Conservation (phyloP, 2,888 invertebrate genomes). For the Flabesymbios commensalis region DNA sequence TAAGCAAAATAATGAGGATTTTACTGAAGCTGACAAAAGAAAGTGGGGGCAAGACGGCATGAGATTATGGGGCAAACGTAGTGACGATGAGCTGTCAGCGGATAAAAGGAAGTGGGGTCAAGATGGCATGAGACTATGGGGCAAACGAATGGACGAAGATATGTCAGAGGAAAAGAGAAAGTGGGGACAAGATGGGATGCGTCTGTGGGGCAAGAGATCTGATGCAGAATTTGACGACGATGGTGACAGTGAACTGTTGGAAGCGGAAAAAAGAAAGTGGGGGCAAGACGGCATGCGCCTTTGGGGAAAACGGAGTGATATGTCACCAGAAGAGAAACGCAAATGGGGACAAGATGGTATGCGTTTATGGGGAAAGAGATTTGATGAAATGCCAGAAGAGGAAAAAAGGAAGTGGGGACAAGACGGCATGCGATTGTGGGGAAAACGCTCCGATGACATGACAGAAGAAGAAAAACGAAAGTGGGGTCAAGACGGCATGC, state of each 20-base stretch:
- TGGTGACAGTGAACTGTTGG: not conserved
- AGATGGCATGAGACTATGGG: slow-evolving; percentile 22
- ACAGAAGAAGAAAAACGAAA: slow-evolving; percentile 18
- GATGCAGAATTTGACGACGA: too few relatives aligned
- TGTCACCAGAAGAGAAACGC: slow-evolving; percentile 5
- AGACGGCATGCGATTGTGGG: slow-evolving; percentile 24
- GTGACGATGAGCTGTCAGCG: not conserved
- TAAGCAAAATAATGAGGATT: too few relatives aligned
- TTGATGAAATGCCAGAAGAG: not conserved
- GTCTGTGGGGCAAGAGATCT: slow-evolving; percentile 23
- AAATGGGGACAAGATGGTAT: slow-evolving; percentile 14
- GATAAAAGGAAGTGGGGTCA: slow-evolving; percentile 17
- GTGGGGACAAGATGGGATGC: slow-evolving; percentile 17
- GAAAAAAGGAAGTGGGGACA: slow-evolving; percentile 11
- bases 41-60: slow-evolving; percentile 22
- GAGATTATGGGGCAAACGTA: slow-evolving; percentile 25
- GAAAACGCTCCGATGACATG: slow-evolving; percentile 17
- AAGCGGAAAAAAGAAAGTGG: slow-evolving; percentile 15
- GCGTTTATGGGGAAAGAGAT: slow-evolving; percentile 5
- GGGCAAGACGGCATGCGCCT: slow-evolving; percentile 13
- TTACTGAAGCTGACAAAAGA: slow-evolving; percentile 8
- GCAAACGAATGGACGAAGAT: slow-evolving; percentile 10
- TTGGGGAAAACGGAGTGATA: slow-evolving; percentile 22
- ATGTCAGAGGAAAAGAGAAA: slow-evolving; percentile 10
- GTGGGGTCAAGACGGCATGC: slow-evolving; percentile 23